Base-by-base conservation (phyloP, 1,140 invertebrate genomes). In the Penaeus chinensis region DNA sequence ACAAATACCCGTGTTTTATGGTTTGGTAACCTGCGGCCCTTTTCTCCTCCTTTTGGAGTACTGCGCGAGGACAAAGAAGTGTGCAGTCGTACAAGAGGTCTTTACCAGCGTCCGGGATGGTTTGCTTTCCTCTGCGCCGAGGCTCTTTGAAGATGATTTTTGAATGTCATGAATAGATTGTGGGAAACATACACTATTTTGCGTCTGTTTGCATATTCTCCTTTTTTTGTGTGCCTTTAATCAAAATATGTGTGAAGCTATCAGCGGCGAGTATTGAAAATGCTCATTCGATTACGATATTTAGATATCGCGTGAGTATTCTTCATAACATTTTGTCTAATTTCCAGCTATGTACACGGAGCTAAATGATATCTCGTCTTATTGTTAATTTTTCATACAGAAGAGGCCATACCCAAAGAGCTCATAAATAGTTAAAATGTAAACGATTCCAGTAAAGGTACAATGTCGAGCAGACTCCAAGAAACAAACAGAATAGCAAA, bases 111-210 rank as follows among this genome's bases (percentile, higher is more conserved):
- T 85, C 84, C 76, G 66, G 69, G 32, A 19, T 27, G 42, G 62
- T 85, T n/a, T 76, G 60, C 74, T 37, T 42, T 32, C 32, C 61
- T 60, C 77, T 82, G 11, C 65, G 61, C 22, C 20, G 10, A 27
- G 18, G 3, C 69, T 79, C 84, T 85, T 85, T 85, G 84, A 85
- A 79, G 84, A 66, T 85, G 76, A 83, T 85, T 85, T 85, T 85
- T 85, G 84, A 27, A 65, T 85, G 84, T 79, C 76, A 32, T 85
- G 84, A 85, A 85, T 85, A 62, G 84, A 66, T 78, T 85, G 84
- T 66, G 76, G 84, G 32, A 47, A 47, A 76, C 22, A 71, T 54
- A 61, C 47, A 19, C 78, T 85, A 37, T 69, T 83, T 66, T 37
- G 63, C 32, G 37, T 62, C 19, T 83, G 82, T 83, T 83, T 83